phyloP scores from a whole-genome alignment of 2,797 vertebrate species.

The Pseudomugil gertrudae region DNA sequence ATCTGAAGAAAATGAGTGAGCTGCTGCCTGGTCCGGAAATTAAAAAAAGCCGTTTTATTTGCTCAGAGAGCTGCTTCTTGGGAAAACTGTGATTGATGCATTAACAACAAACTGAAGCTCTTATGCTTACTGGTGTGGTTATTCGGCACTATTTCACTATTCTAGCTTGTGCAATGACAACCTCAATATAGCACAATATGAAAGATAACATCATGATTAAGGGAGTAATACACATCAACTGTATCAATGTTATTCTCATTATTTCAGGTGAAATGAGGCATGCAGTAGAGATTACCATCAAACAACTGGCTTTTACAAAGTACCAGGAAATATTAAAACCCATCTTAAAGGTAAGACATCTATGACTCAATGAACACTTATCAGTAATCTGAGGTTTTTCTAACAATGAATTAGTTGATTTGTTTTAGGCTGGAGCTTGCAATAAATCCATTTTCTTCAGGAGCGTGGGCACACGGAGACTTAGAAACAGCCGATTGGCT shows the following conservation, averaged over 20 bases:
- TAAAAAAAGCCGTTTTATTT: conserved; percentile 63
- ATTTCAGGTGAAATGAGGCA: conserved; percentile 57
- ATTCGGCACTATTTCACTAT: conserved; percentile 70
- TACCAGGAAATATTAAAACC: conserved; percentile 39
- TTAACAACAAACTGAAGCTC: conserved; percentile 52
- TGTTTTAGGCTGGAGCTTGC: conserved; percentile 49
- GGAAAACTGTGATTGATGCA: conserved; percentile 68
- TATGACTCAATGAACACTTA: conserved; percentile 40
- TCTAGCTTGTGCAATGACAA: conserved; percentile 37
- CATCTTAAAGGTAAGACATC: conserved; percentile 29
- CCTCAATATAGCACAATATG: conserved; percentile 47
- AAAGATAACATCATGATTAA: conserved; percentile 60
- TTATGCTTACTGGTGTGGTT: conserved; percentile 52
- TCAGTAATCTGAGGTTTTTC: conserved; percentile 50
- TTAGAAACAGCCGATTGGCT: conserved; percentile 55
- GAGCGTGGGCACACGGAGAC: conserved; percentile 48
- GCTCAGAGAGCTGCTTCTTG: conserved; percentile 66
- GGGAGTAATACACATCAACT: conserved; percentile 44
- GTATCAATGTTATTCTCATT: conserved; percentile 51
- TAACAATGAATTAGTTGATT: conserved; percentile 60
- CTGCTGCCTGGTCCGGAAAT: conserved; percentile 40
- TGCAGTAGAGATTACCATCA: conserved; percentile 56
- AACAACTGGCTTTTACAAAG: conserved; percentile 62
- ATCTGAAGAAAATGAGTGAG: conserved; percentile 34
- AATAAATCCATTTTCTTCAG: conserved; percentile 42